phyloP scores from a whole-genome alignment of 2,888 invertebrate species.

The Masnerella sp. region DNA sequence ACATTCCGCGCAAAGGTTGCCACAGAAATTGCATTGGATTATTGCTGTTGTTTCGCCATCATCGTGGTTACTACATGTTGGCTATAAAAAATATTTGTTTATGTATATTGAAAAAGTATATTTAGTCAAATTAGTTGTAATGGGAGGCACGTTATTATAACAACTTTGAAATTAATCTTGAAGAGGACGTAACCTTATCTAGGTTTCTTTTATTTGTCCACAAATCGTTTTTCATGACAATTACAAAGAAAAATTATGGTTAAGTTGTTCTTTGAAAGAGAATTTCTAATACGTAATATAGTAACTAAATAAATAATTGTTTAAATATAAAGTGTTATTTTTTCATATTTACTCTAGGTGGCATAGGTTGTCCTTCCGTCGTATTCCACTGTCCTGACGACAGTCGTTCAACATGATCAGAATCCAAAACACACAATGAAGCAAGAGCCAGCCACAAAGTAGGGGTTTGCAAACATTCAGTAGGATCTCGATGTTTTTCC shows the following conservation, averaged over 20 bases:
- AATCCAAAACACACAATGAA: conserved; percentile 94
- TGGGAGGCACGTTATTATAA: no score
- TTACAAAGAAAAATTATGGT: no score
- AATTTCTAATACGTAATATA: no score
- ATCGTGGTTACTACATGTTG: conserved; percentile 97
- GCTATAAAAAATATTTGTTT: conserved; percentile 77
- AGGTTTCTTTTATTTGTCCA: no score
- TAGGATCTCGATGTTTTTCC: conserved; percentile 86
- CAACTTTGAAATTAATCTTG: no score
- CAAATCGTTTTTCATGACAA: no score
- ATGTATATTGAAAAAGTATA: no score
- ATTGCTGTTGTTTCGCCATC: conserved; percentile 95
- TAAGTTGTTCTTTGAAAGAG: no score
- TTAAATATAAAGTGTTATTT: no score
- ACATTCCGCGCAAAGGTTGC: conserved; percentile 96
- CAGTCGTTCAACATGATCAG: conserved; percentile 90
- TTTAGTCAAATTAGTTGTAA: no score
- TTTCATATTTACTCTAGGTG: conserved; percentile 79
- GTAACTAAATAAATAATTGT: no score
- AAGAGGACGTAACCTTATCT: no score
- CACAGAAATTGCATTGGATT: conserved; percentile 94
- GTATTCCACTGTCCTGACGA: conserved; percentile 90
- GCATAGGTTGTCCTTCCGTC: conserved; percentile 80
- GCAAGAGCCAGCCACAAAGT: conserved; percentile 95
- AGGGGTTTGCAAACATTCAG: conserved; percentile 88